phyloP scores from a whole-genome alignment of 2,113 vertebrate species.

The Pygathrix nemaeus region DNA sequence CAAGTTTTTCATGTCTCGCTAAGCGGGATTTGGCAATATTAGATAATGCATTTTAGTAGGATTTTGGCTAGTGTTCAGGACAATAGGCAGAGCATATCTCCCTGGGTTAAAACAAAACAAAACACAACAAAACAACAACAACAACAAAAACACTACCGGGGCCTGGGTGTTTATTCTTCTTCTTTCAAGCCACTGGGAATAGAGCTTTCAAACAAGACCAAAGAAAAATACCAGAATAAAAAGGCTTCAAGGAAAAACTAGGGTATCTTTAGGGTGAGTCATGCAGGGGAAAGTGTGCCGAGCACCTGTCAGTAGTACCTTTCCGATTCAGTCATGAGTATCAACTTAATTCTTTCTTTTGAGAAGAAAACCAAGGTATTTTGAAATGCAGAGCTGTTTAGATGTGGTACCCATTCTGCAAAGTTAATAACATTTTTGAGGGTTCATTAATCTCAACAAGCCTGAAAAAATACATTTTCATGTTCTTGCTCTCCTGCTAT shows the following conservation, averaged over 20 bases:
- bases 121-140: no score
- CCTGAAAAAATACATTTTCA: conserved; percentile 55
- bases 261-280: background rate
- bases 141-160: no score
- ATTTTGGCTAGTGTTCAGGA: background rate
- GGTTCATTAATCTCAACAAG: conserved; percentile 72
- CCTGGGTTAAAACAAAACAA: background rate
- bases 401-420: conserved; percentile 54
- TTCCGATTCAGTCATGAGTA: conserved; percentile 9
- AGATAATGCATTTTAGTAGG: background rate
- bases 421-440: conserved; percentile 73
- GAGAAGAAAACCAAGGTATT: conserved; percentile 36
- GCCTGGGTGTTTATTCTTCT: background rate
- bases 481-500: conserved; percentile 66
- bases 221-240: background rate
- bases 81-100: background rate
- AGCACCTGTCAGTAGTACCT: background rate
- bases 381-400: conserved; percentile 48
- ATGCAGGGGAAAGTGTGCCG: background rate
- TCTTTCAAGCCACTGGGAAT: background rate
- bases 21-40: background rate
- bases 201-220: background rate
- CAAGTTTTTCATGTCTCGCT: background rate
- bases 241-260: background rate
- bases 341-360: conserved; percentile 13